A percentile compares a stretch with the other conserved stretches of the same genome.
phyloP scores from a whole-genome alignment of 2,113 vertebrate species.

The Tinamus guttatus region DNA sequence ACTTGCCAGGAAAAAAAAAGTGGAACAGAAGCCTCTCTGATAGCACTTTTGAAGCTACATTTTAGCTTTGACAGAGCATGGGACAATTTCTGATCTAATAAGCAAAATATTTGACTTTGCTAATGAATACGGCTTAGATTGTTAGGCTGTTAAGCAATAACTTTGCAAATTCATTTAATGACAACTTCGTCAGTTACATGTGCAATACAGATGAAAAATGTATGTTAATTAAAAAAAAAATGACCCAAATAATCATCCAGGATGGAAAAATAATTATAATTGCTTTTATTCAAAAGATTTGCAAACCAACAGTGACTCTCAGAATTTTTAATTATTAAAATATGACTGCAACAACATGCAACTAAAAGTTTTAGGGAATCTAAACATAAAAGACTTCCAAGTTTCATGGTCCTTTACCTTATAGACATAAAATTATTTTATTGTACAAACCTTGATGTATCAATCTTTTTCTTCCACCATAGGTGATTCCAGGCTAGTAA shows the following conservation, averaged over 20 bases:
- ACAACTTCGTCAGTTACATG: not conserved
- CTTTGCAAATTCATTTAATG: not conserved
- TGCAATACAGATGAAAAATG: not conserved
- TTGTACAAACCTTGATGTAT: conserved; percentile 33
- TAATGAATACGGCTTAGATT: not conserved
- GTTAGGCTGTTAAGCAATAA: not conserved
- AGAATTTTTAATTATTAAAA: not conserved
- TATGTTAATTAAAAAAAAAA: not conserved
- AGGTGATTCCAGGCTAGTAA: conserved; percentile 26
- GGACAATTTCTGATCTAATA: not conserved
- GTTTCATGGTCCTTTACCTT: not conserved
- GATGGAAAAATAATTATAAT: not conserved
- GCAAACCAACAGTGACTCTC: not conserved
- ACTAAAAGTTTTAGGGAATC: not conserved
- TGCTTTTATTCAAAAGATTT: not conserved
- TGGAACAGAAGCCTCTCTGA: not conserved
- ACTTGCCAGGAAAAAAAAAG: not conserved
- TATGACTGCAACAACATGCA: not conserved
- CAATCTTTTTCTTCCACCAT: conserved; percentile 1
- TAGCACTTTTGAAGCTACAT: not conserved
- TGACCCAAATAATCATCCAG: not conserved
- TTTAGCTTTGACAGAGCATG: not conserved
- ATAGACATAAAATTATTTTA: not conserved
- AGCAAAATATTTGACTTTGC: not conserved
- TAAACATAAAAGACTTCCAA: not conserved